Conservation (phyloP, 2,888 invertebrate species). For the Flexamia atlantica region DNA sequence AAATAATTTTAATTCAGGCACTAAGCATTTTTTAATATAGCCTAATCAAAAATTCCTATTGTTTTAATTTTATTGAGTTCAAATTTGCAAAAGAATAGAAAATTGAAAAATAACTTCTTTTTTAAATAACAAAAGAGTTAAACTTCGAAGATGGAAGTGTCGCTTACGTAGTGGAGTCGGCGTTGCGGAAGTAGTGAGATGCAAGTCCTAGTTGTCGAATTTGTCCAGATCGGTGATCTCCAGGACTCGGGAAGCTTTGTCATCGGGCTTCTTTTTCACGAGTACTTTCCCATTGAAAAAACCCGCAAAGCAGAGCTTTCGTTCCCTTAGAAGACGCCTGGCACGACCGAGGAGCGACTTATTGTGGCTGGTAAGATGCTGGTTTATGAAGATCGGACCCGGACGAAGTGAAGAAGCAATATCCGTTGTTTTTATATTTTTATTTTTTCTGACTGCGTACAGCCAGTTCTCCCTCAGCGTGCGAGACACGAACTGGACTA, state of each 20-base stretch:
- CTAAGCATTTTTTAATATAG: no score
- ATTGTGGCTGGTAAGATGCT: neutral
- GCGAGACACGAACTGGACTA: slow-evolving; percentile 26
- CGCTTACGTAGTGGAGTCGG: no score
- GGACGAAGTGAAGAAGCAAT: neutral
- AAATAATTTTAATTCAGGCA: no score
- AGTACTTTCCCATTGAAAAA: slow-evolving; percentile 9
- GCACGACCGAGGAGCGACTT: neutral
- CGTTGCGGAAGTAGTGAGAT: no score
- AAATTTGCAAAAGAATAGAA: no score
- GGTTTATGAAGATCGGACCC: neutral
- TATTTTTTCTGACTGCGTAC: neutral
- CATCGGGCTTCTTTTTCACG: neutral
- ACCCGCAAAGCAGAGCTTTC: neutral
- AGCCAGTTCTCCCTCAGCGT: neutral
- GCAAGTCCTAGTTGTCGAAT: neutral
- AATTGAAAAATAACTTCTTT: no score
- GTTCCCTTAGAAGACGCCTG: neutral
- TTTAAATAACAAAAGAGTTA: no score
- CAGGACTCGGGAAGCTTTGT: neutral
- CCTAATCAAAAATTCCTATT: no score
- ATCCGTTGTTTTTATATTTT: neutral
- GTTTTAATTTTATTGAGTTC: no score
- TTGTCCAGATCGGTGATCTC: no score
- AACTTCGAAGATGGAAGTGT: no score